Base-by-base conservation (phyloP, 2,888 invertebrate genomes). In the Salticus scenicus region DNA sequence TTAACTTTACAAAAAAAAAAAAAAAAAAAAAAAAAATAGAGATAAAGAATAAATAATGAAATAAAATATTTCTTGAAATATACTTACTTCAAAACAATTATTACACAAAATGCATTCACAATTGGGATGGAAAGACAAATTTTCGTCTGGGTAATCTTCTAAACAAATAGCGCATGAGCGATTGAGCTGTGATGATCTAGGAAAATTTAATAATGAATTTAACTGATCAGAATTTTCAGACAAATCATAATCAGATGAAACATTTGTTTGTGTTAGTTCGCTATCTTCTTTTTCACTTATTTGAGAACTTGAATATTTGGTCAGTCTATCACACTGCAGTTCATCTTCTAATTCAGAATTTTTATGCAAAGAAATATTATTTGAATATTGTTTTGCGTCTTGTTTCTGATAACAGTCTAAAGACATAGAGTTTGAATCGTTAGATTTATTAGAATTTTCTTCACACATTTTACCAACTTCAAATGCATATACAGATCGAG, bases 101-200 rank as follows among this genome's bases (percentile, higher is more conserved):
- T 93, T 92, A 90, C 94, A 94, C 33, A 94, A 91, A 24, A 92
- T 92, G 88, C 94, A 94, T 69, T 91, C 92, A 89, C 93, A 94
- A n/a, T 91, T 91, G 20, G 91, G 91, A 89, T 94, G 94, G 31
- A 92, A 92, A 88, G 93, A 92, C 75, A 94, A 90, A 81, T 93
- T 92, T 30, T 91, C 91, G 85, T 91, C 91, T 28, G 93, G 92
- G 89, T 93, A 91, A 84, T 94, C 94, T 88, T 94, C 94, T 67
- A 94, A 90, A 88, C 94, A 94, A 88, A 94, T 94, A 64, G 92
- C 92, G 90, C 94, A 94, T 1, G 90, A 90, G 84, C 90, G 90
- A 91, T n/a, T n/a, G n/a, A 91, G 91, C 80, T 90, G 89, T 57
- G 74, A 31, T 8, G 84, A 63, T 28, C 79, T 79, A n/a, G 24